A percentile compares a stretch with the other conserved stretches of the same genome.
phyloP scores from a whole-genome alignment of 2,113 vertebrate genomes.

The Actenoides lindsayi region DNA sequence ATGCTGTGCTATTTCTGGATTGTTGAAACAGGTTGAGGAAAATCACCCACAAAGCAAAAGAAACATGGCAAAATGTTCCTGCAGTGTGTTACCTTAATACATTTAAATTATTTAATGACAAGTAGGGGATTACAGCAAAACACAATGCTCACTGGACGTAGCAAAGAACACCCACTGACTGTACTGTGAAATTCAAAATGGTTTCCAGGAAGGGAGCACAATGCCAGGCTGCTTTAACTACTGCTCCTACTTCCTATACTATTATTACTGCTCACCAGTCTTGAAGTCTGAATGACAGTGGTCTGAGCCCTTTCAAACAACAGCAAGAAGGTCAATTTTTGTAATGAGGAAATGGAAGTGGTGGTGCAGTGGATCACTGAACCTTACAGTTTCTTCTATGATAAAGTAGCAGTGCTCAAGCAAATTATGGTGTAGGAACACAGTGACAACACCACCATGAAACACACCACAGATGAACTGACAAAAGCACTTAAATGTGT shows the following conservation, averaged over 20 bases:
- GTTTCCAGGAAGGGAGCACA: slow-evolving; percentile 72
- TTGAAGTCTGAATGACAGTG: slow-evolving; percentile 82
- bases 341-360: slow-evolving; percentile 85
- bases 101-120: slow-evolving; percentile 75
- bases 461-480: slow-evolving; percentile 50
- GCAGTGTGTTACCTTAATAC: slow-evolving; percentile 66
- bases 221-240: slow-evolving; percentile 59
- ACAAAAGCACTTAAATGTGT: slow-evolving; percentile 52
- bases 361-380: slow-evolving; percentile 72
- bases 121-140: slow-evolving; percentile 70
- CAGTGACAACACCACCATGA: slow-evolving; percentile 68
- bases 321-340: slow-evolving; percentile 82
- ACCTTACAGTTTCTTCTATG: slow-evolving; percentile 75
- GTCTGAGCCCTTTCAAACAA: slow-evolving; percentile 82
- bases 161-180: slow-evolving; percentile 66
- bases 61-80: slow-evolving; percentile 63
- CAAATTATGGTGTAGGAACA: slow-evolving; percentile 77
- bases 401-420: slow-evolving; percentile 65
- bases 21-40: background rate
- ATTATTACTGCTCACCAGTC: slow-evolving; percentile 78
- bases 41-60: slow-evolving; percentile 62
- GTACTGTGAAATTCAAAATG: slow-evolving; percentile 76
- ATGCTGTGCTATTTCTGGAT: background rate
- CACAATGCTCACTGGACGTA: slow-evolving; percentile 51
- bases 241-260: slow-evolving; percentile 75